A percentile compares a stretch with the other conserved stretches of the same genome.
These are phyloP conservation scores for Eublepharis macularius DNA, from an alignment of 2,113 vertebrate genomes.

Conservation along the genomic window DNA sequence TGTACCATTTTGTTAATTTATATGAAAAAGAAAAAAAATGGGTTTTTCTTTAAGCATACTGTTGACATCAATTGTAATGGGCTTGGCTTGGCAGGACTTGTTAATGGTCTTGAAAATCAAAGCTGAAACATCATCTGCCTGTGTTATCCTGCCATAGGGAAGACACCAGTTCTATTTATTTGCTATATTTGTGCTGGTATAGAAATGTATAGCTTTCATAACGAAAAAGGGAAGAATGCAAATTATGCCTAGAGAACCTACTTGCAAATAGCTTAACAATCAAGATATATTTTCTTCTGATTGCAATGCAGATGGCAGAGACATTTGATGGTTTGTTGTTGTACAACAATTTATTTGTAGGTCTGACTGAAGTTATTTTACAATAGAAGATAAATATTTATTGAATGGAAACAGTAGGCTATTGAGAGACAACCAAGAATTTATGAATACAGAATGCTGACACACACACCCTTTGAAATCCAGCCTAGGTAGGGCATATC, in stretches of 20 bases:
- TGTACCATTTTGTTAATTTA: neutral
- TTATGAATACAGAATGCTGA: neutral
- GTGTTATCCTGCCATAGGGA: constrained; percentile 26
- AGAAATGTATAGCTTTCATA: constrained; percentile 9
- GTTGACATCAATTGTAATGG: constrained; percentile 27
- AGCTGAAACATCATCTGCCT: constrained; percentile 5
- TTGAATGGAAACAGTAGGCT: neutral
- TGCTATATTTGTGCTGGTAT: constrained; percentile 31
- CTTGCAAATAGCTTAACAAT: constrained; percentile 22
- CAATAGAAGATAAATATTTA: constrained; percentile 20
- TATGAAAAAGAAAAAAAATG: neutral
- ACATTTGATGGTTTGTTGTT: neutral
- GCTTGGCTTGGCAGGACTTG: constrained; percentile 41
- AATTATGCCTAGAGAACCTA: constrained; percentile 6
- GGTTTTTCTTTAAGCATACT: constrained; percentile 31
- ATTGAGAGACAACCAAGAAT: neutral
- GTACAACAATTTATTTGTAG: constrained; percentile 17
- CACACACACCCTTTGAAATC: too few relatives aligned
- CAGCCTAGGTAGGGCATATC: too few relatives aligned
- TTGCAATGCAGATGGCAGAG: constrained; percentile 1
- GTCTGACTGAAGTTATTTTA: constrained; percentile 13
- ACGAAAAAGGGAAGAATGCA: constrained; percentile 36
- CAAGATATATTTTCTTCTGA: neutral
- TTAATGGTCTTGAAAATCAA: constrained; percentile 43
- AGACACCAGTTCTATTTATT: constrained; percentile 23